These are phyloP conservation scores for Rhorus exstirpatorius DNA, from an alignment of 2,888 invertebrate species.

Conservation along the genomic window DNA sequence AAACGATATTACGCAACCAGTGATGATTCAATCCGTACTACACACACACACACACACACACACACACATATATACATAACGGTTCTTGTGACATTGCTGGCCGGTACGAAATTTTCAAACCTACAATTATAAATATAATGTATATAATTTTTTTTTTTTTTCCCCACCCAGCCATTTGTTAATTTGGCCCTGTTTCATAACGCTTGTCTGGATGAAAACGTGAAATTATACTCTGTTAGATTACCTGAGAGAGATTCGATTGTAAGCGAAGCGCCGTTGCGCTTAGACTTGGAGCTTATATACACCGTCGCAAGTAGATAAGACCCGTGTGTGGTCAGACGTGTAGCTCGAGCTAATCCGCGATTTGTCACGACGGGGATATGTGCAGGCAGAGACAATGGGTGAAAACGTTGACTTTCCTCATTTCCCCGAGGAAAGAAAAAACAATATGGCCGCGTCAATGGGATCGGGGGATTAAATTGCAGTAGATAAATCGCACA, in stretches of 20 bases:
- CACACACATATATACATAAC: no score
- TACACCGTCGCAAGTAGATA: slow-evolving; percentile 46
- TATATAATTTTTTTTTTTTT: slow-evolving; percentile 2
- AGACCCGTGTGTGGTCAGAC: slow-evolving; percentile 54
- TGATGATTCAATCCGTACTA: slow-evolving; percentile 55
- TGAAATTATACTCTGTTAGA: neutral
- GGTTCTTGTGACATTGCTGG: slow-evolving; percentile 6
- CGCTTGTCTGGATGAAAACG: neutral
- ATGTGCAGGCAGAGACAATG: slow-evolving; percentile 1
- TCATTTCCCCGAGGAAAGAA: slow-evolving; percentile 9
- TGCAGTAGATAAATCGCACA: slow-evolving; percentile 64
- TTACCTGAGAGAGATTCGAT: neutral
- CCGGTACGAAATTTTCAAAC: neutral
- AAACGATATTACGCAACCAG: slow-evolving; percentile 69
- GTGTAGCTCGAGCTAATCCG: slow-evolving; percentile 20
- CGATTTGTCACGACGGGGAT: slow-evolving; percentile 20
- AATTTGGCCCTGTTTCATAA: neutral
- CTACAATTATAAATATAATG: no score
- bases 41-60: no score
- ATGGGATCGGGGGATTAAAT: slow-evolving; percentile 47
- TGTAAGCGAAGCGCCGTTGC: neutral
- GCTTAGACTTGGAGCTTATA: neutral
- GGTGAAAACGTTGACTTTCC: slow-evolving; percentile 24
- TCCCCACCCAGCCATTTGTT: neutral
- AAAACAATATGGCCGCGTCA: slow-evolving; percentile 43